Base-by-base conservation (phyloP, 1,140 invertebrate species). In the Parasteatoda tepidariorum region DNA sequence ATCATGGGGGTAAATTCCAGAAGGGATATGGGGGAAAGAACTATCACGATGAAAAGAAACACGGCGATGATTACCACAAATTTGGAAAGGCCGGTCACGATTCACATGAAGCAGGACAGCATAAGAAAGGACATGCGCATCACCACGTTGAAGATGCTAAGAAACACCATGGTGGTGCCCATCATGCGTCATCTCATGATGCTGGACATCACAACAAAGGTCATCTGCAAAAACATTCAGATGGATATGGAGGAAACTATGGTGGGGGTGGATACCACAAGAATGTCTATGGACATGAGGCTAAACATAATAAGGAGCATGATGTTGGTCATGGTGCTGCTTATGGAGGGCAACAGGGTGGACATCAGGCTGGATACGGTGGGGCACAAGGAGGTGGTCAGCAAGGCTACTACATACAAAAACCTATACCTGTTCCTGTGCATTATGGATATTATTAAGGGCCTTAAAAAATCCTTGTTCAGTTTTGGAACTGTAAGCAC, bases 21-120 rank as follows among this genome's bases (percentile, higher is more conserved):
- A 85, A 85, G 59, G 71, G 66, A 15, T 75, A 34, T 34, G 84
- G 73, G 5, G 71, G 73, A 15, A 85, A 85, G 48, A 75, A 81
- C 26, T 83, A 73, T 22, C 84, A 85, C 34, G 79, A 82, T 38
- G 78, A 68, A 13, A 85, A 85, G 59, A 85, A 85, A 71, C 59
- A 82, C 15, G 84, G 84, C 3, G 84, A 85, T 30, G 84, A 85
- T 30, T 85, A 85, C 61, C 84, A 85, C 33, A 85, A 85, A 30
- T 83, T 75, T 33, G 84, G 84, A 6, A 85, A 85, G 30, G 22
- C 68, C 3, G 84, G 76, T 11, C 33, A 85, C 3, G 84, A 76
- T 4, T n/a, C 48, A 2, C 66, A 82, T 22, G 54, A 81, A 22
- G 64, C 28, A 7, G 73, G 68, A 0, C 41, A 78, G 7, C 71